Base-by-base conservation (phyloP, 2,113 vertebrate genomes). In the Turdus rufiventris region DNA sequence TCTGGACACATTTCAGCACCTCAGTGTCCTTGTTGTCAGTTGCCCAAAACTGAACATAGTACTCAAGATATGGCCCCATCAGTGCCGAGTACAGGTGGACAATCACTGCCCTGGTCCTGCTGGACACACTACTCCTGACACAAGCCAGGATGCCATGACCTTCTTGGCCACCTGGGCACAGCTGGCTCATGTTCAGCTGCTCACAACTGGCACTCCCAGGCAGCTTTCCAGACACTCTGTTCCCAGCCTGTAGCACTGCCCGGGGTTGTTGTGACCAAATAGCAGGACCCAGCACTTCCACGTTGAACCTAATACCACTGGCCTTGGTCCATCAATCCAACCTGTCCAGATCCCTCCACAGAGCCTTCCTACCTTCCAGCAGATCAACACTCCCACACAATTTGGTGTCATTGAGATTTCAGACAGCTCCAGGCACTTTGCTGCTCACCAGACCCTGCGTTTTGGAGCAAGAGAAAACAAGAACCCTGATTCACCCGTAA, bases 11-110 rank as follows among this genome's bases (percentile, higher is more conserved):
- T 12, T 81, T 14, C 53, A 38, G 23, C 4, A 2, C 28, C 7
- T 16, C 28, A n/a, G 2, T 17, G 19, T 45, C 36, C 10, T 63
- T 29, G 15, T 2, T 9, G 3, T 26, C 29, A 25, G 29, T 6
- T 0, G 20, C 29, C 54, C 54, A 61, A 47, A 75, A 40, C 29
- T 47, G 40, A 1, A 15, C n/a, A 34, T 11, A 61, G 14, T 0
- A 31, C 3, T 40, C 0, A 0, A 81, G 36, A 10, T n/a, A 0
- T 8, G 16, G 38, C 53, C 36, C 53, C 77, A 26, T 2, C n/a
- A 34, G 29, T 13, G 40, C 9, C 0, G 0, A 28, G 43, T 12
- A 57, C 18, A 33, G 50, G 3, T 4, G 15, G 12, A 28, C 14
- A 66, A 5, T 51, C 36, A 2, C 50, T 50, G 12, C 31, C 25